Evolutionary conservation across 2,888 invertebrate genomes (phyloP).

Genomic region (Limnephilus auricula): DNA sequence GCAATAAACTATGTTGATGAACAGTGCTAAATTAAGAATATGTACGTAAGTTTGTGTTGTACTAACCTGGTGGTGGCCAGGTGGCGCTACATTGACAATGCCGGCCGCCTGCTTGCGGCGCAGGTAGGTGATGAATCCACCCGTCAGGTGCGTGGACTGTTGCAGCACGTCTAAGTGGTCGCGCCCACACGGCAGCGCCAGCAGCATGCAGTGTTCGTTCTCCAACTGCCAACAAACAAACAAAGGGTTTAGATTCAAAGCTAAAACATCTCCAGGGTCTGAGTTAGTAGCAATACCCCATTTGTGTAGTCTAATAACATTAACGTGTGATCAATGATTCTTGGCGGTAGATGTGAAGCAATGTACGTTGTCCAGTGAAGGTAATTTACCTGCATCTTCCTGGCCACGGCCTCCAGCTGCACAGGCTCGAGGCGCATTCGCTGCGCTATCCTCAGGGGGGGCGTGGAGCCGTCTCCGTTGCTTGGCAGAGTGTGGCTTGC

Average conservation of each 20-base stretch:
- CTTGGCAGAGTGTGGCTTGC: conserved; percentile 93
- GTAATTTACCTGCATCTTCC: conserved; percentile 93
- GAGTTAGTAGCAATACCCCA: too few species aligned
- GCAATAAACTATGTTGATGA: neutral
- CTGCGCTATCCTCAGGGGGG: conserved; percentile 95
- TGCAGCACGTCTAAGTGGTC: conserved; percentile 96
- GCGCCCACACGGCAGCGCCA: conserved; percentile 96
- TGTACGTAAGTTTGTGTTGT: neutral
- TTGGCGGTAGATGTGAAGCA: too few species aligned
- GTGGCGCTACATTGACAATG: conserved; percentile 96
- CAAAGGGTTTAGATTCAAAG: neutral
- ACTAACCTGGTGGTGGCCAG: conserved; percentile 90
- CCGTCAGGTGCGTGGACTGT: conserved; percentile 93
- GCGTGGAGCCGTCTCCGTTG: conserved; percentile 89
- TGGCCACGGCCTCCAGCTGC: conserved; percentile 96
- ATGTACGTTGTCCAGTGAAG: neutral
- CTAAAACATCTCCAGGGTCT: too few species aligned
- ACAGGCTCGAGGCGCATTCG: conserved; percentile 97
- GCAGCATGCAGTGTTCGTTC: conserved; percentile 96
- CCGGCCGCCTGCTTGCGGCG: conserved; percentile 99
- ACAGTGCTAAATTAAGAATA: neutral
- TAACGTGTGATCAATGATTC: too few species aligned
- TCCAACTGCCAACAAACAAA: conserved; percentile 82
- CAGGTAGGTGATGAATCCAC: conserved; percentile 96
- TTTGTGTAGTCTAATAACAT: too few species aligned